Evolutionary conservation across 2,888 invertebrate species (phyloP).

Genomic region (Xestia ashworthii): DNA sequence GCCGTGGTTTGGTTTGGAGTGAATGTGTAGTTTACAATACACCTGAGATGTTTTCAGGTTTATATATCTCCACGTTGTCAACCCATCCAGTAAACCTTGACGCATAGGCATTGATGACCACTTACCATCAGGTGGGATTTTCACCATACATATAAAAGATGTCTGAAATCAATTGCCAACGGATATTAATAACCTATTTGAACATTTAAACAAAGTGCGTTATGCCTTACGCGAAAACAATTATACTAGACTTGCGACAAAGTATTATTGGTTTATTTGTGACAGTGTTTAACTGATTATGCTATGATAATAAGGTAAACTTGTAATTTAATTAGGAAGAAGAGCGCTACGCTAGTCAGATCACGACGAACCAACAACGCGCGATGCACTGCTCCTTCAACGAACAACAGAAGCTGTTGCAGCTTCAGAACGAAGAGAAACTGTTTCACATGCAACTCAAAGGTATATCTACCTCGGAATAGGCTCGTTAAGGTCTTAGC

Average conservation of each 20-base stretch:
- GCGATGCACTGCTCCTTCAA: conserved; percentile 88
- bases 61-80: too few species aligned
- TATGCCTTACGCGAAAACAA: not conserved
- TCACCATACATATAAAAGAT: not conserved
- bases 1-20: not conserved
- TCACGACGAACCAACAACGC: conserved; percentile 86
- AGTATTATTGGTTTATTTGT: not conserved
- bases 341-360: conserved; percentile 85
- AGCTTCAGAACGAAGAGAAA: conserved; percentile 87
- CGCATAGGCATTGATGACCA: not conserved
- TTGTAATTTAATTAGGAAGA: conserved; percentile 79
- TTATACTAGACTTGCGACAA: not conserved
- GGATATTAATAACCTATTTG: not conserved
- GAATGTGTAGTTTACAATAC: not conserved
- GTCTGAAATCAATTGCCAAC: not conserved
- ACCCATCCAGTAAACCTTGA: too few species aligned
- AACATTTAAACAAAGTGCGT: not conserved
- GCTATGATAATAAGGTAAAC: not conserved
- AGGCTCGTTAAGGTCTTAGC: not conserved
- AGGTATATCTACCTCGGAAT: conserved; percentile 70
- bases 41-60: not conserved
- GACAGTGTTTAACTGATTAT: not conserved
- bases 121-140: not conserved
- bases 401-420: conserved; percentile 85
- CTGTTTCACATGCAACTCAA: conserved; percentile 86